Evolutionary conservation across 2,888 invertebrate species (phyloP).

Genomic region (Caenorhabditis sinica): DNA sequence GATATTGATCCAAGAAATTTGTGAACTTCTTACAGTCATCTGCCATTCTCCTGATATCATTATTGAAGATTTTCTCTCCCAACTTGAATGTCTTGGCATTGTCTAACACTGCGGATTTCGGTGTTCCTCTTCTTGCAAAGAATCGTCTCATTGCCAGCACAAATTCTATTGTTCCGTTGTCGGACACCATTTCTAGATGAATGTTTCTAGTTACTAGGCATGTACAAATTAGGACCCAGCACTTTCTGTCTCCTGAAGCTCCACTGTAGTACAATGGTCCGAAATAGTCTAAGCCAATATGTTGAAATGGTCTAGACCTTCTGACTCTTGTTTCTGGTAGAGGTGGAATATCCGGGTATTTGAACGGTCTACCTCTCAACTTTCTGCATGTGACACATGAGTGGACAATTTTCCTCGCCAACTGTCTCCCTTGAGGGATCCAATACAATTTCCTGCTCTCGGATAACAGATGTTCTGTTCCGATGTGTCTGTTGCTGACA

Average conservation of each 20-base stretch:
- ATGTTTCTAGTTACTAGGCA: constrained; percentile 33
- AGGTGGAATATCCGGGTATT: constrained; percentile 24
- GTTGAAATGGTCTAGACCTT: constrained; percentile 23
- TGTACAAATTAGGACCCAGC: constrained; percentile 26
- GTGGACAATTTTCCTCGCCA: background rate
- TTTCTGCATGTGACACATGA: constrained; percentile 30
- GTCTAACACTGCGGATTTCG: constrained; percentile 23
- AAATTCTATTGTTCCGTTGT: constrained; percentile 23
- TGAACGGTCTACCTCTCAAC: constrained; percentile 31
- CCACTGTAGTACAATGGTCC: constrained; percentile 20
- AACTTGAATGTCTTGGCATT: constrained; percentile 37
- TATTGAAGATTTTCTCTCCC: constrained; percentile 6
- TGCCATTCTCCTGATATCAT: too few relatives aligned
- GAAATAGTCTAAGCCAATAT: constrained; percentile 43
- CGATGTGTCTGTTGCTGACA: background rate
- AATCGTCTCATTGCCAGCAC: constrained; percentile 35
- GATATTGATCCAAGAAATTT: too few relatives aligned
- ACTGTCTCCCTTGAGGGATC: background rate
- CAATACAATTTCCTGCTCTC: background rate
- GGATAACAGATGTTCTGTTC: constrained; percentile 10
- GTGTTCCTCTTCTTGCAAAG: constrained; percentile 42
- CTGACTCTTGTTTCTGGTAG: constrained; percentile 32
- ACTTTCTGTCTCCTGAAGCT: background rate
- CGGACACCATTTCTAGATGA: constrained; percentile 42
- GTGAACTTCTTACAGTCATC: too few relatives aligned